phyloP scores from a whole-genome alignment of 37 sponge, comb jelly and placozoan species.

The Aphrocallistes beatrix region DNA sequence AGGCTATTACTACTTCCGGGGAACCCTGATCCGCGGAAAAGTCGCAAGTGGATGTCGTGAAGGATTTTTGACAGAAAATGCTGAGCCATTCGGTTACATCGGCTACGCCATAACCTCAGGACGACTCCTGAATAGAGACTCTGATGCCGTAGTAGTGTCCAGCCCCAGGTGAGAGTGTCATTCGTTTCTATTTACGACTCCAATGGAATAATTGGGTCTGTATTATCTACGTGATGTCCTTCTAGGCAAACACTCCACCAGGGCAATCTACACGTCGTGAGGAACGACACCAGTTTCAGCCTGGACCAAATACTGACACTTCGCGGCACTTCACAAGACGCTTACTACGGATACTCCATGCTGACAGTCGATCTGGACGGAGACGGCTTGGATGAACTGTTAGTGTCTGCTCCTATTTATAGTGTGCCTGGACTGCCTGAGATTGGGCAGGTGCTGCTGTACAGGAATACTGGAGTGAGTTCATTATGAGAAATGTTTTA shows the following conservation, averaged over 20 bases:
- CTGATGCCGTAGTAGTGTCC: neutral
- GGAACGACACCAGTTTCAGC: neutral
- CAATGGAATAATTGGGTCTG: neutral
- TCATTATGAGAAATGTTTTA: neutral
- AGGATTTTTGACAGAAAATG: neutral
- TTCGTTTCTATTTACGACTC: neutral
- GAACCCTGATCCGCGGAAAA: neutral
- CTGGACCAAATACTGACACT: neutral
- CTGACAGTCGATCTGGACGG: constrained; percentile 35
- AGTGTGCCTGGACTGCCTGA: constrained; percentile 27
- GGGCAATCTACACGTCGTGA: neutral
- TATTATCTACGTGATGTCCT: neutral
- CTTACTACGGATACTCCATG: constrained; percentile 57
- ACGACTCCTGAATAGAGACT: neutral
- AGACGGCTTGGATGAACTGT: constrained; percentile 41
- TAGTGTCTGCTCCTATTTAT: constrained; percentile 60
- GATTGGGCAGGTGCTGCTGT: constrained; percentile 52
- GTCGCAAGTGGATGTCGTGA: neutral
- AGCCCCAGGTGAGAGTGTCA: neutral
- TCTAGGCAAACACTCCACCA: neutral
- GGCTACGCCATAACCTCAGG: neutral
- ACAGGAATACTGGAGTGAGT: constrained; percentile 41
- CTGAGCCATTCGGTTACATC: neutral
- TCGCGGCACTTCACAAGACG: constrained; percentile 22
- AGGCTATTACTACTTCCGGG: neutral